A percentile compares a stretch with the other conserved stretches of the same genome.
Evolutionary conservation across 2,888 invertebrate species (phyloP).

Genomic region (Drosophila colorata): DNA sequence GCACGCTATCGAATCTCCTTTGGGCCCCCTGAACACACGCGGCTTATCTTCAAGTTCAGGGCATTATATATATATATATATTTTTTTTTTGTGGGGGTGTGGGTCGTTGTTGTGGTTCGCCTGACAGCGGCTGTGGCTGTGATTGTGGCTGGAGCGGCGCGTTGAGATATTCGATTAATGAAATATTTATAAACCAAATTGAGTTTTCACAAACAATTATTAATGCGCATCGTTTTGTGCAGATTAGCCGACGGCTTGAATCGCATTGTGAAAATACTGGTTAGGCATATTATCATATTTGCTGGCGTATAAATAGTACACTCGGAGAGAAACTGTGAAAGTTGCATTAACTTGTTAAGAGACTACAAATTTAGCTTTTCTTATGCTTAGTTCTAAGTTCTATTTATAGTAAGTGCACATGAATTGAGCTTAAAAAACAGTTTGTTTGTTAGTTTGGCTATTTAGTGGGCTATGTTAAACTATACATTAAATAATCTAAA

Average conservation of each 20-base stretch:
- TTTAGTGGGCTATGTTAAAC: background rate
- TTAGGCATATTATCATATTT: conserved; percentile 32
- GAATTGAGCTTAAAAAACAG: background rate
- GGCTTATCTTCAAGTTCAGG: conserved; percentile 69
- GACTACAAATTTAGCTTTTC: conserved; percentile 3
- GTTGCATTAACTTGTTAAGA: conserved; percentile 24
- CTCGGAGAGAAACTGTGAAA: conserved; percentile 30
- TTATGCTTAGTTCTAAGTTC: background rate
- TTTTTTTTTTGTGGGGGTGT: conserved; percentile 38
- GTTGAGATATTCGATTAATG: conserved; percentile 64
- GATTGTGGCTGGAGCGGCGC: conserved; percentile 17
- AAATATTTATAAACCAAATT: conserved; percentile 77
- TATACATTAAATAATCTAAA: background rate
- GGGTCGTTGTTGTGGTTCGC: conserved; percentile 37
- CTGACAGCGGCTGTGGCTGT: conserved; percentile 41
- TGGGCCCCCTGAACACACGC: conserved; percentile 40
- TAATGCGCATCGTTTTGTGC: conserved; percentile 47
- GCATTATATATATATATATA: conserved; percentile 35
- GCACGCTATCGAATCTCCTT: conserved; percentile 70
- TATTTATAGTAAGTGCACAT: background rate
- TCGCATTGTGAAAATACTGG: conserved; percentile 39
- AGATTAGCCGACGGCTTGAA: conserved; percentile 60
- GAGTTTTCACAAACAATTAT: conserved; percentile 74
- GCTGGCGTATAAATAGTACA: background rate
- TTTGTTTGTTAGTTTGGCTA: background rate